Conservation (phyloP, 2,888 invertebrate species). For the Masnerella sp. region DNA sequence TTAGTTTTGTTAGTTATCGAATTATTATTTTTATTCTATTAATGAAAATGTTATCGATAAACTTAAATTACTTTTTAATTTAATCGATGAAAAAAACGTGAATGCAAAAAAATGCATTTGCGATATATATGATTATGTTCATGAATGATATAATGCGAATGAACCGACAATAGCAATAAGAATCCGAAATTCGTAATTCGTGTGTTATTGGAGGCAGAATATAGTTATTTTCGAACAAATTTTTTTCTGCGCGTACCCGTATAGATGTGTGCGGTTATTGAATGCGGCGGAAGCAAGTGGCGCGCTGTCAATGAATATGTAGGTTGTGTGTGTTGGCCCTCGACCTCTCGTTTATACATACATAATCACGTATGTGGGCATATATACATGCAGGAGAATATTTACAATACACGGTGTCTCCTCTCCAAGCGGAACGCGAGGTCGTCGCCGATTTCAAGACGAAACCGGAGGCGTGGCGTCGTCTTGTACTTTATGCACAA, state of each 20-base stretch:
- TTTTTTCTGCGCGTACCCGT: conserved; percentile 18
- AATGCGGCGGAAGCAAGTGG: conserved; percentile 67
- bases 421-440: conserved; percentile 58
- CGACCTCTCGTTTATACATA: conserved; percentile 67
- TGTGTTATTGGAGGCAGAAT: conserved; percentile 1
- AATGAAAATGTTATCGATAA: no score
- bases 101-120: no score
- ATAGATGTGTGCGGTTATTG: conserved; percentile 41
- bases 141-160: conserved; percentile 4
- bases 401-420: conserved; percentile 51
- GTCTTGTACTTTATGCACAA: conserved; percentile 54
- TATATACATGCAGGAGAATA: conserved; percentile 38
- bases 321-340: conserved; percentile 67
- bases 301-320: conserved; percentile 72
- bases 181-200: background rate
- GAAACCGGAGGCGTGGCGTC: conserved; percentile 57
- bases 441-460: conserved; percentile 56
- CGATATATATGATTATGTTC: no score
- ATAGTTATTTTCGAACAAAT: conserved; percentile 15
- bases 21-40: no score
- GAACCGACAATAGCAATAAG: no score
- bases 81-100: no score
- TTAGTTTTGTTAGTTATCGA: no score
- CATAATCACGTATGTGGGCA: conserved; percentile 55
- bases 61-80: no score